Percentiles rank a stretch among this genome's conserved stretches.
Conservation (phyloP, 2,113 vertebrate species). For the Nanorana parkeri region DNA sequence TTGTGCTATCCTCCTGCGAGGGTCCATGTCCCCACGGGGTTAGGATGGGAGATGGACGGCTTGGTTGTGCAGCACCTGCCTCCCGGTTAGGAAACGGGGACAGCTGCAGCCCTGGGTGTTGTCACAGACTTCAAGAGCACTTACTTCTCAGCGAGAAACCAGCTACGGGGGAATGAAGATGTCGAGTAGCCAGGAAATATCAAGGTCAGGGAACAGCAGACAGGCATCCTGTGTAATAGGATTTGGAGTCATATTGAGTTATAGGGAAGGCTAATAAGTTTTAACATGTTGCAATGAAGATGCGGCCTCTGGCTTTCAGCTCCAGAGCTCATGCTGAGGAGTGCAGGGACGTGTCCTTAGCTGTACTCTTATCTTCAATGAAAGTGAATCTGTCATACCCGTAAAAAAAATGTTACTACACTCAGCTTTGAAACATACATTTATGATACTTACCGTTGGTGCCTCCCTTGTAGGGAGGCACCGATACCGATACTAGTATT, state of each 20-base stretch:
- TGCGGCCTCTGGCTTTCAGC: slow-evolving; percentile 53
- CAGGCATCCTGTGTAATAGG: slow-evolving; percentile 51
- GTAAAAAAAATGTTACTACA: too few species aligned
- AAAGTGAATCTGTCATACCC: neutral
- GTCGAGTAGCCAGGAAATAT: slow-evolving; percentile 52
- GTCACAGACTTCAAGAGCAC: slow-evolving; percentile 56
- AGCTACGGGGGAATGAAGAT: slow-evolving; percentile 49
- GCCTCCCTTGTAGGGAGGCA: too few species aligned
- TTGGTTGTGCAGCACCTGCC: slow-evolving; percentile 45
- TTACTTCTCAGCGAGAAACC: slow-evolving; percentile 48
- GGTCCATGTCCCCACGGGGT: neutral
- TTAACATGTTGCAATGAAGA: slow-evolving; percentile 59
- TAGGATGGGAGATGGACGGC: slow-evolving; percentile 44
- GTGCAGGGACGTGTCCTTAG: slow-evolving; percentile 63
- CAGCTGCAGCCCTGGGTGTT: slow-evolving; percentile 43
- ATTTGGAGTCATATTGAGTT: slow-evolving; percentile 62
- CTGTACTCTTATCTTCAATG: slow-evolving; percentile 43
- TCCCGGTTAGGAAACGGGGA: slow-evolving; percentile 27
- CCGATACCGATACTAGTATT: too few species aligned
- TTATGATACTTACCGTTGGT: too few species aligned
- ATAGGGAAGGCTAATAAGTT: slow-evolving; percentile 62
- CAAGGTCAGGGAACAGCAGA: slow-evolving; percentile 48
- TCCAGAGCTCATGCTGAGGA: slow-evolving; percentile 58
- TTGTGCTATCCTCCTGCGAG: slow-evolving; percentile 32
- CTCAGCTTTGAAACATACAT: too few species aligned